A percentile compares a stretch with the other conserved stretches of the same genome.
phyloP scores from a whole-genome alignment of 2,113 vertebrate species.

The Siniperca chuatsi region DNA sequence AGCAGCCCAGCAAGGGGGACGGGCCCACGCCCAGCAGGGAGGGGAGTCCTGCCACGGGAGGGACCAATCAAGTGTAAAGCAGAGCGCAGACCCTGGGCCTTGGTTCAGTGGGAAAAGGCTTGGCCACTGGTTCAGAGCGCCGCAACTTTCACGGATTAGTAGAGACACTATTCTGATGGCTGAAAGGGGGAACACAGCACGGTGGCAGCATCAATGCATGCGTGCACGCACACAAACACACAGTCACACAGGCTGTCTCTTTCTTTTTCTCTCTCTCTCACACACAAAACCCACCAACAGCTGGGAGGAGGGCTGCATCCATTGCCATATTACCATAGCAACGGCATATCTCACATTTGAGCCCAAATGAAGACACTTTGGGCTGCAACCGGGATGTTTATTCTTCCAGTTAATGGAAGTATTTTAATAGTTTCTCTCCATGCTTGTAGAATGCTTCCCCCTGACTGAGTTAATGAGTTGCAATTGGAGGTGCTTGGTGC shows the following conservation, averaged over 20 bases:
- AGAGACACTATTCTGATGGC: constrained; percentile 95
- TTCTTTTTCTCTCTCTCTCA: constrained; percentile 34
- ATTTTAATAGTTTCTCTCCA: constrained; percentile 76
- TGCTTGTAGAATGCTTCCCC: constrained; percentile 64
- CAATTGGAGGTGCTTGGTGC: constrained; percentile 67
- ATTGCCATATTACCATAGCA: constrained; percentile 95
- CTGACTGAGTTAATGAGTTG: constrained; percentile 76
- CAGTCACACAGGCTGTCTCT: constrained; percentile 59
- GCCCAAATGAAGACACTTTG: constrained; percentile 94
- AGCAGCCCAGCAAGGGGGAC: constrained; percentile 91
- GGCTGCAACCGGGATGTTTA: constrained; percentile 85
- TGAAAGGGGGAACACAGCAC: constrained; percentile 98
- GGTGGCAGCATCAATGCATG: constrained; percentile 95
- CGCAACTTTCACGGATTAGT: constrained; percentile 99
- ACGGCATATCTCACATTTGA: constrained; percentile 95
- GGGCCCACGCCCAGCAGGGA: constrained; percentile 94
- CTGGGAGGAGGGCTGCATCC: constrained; percentile 93
- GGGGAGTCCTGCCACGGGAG: constrained; percentile 93
- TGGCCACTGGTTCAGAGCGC: constrained; percentile 96
- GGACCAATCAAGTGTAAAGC: constrained; percentile 99
- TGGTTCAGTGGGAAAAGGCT: constrained; percentile 97
- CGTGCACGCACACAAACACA: constrained; percentile 83
- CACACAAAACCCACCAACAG: constrained; percentile 93
- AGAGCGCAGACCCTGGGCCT: constrained; percentile 92
- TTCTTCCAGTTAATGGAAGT: constrained; percentile 81